Evolutionary conservation across 2,113 vertebrate species (phyloP).

Genomic region (Columbina picui): DNA sequence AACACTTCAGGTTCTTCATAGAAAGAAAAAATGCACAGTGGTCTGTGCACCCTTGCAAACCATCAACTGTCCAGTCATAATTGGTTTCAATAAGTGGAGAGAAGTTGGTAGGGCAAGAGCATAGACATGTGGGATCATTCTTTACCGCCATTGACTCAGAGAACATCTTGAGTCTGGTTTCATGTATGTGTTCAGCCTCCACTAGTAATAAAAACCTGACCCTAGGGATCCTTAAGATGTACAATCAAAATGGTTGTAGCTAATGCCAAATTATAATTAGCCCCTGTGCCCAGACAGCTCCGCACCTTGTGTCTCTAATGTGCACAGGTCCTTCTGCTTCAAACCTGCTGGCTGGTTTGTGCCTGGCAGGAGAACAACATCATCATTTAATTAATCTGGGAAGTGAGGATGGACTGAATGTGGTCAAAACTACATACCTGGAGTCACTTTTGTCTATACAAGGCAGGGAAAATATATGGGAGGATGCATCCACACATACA

Average conservation of each 20-base stretch:
- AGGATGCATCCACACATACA: too few relatives aligned
- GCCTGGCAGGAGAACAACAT: not conserved
- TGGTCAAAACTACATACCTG: not conserved
- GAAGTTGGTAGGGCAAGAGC: not conserved
- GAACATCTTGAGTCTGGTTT: not conserved
- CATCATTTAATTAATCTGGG: not conserved
- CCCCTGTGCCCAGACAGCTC: not conserved
- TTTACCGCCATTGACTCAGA: not conserved
- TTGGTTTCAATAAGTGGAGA: not conserved
- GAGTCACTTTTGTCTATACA: not conserved
- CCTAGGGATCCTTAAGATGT: not conserved
- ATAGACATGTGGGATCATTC: accelerated
- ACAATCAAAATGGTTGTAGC: not conserved
- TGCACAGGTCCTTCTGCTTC: not conserved
- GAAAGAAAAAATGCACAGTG: not conserved
- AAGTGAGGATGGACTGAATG: not conserved
- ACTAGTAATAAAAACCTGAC: not conserved
- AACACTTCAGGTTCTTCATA: not conserved
- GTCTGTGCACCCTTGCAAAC: not conserved
- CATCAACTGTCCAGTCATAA: not conserved
- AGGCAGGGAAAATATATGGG: not conserved
- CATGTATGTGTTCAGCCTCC: not conserved
- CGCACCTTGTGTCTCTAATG: not conserved
- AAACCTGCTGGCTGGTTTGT: not conserved
- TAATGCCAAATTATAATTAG: not conserved